Evolutionary conservation across 1,140 invertebrate species (phyloP).

Genomic region (Pomacea maculata): DNA sequence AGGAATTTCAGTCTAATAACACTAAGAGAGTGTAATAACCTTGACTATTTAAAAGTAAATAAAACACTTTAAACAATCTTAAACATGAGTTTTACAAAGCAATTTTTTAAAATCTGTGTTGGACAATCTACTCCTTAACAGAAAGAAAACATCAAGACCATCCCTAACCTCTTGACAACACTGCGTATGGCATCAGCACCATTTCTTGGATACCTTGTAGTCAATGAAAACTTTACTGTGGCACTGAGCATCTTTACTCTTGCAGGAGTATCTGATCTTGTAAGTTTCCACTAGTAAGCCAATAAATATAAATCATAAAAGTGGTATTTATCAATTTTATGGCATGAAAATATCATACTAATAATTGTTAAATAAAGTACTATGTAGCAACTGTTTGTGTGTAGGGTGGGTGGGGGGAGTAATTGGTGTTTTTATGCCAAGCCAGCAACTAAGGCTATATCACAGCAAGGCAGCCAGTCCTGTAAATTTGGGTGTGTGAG

Average conservation of each 20-base stretch:
- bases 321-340: not conserved
- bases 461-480: too few relatives aligned
- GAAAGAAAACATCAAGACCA: slow-evolving; percentile 91
- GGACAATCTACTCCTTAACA: slow-evolving; percentile 47
- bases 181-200: slow-evolving; percentile 85
- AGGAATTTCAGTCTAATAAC: too few relatives aligned
- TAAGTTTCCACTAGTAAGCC: slow-evolving; percentile 64
- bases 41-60: too few relatives aligned
- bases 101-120: too few relatives aligned
- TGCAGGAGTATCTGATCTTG: slow-evolving; percentile 86
- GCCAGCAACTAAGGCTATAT: too few relatives aligned
- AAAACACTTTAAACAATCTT: too few relatives aligned
- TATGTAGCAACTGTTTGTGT: not conserved
- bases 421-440: too few relatives aligned
- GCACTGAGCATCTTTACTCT: slow-evolving; percentile 79
- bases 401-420: too few relatives aligned
- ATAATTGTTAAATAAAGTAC: not conserved
- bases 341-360: slow-evolving; percentile 1
- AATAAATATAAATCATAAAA: not conserved
- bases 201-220: slow-evolving; percentile 83
- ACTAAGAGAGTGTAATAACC: too few relatives aligned
- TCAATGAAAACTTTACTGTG: slow-evolving; percentile 78
- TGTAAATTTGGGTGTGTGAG: not conserved
- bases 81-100: too few relatives aligned
- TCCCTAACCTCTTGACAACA: slow-evolving; percentile 90